phyloP scores from a whole-genome alignment of 1,140 invertebrate species.

The Pseudomyrmex pallidus region DNA sequence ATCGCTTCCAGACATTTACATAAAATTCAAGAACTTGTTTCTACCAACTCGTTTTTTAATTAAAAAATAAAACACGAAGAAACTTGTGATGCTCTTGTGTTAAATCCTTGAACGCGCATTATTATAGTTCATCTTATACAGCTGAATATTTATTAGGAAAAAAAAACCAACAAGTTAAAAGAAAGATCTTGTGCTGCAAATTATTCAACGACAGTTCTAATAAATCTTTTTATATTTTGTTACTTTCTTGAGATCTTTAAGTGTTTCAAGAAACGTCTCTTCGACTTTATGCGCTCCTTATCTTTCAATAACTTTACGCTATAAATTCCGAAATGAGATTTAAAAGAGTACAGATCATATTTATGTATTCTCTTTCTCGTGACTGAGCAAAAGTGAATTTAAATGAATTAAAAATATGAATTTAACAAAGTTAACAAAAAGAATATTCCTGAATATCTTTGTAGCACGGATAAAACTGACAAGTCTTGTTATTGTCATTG shows the following conservation, averaged over 20 bases:
- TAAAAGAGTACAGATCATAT: too few relatives aligned
- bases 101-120: slow-evolving; percentile 4
- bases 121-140: neutral
- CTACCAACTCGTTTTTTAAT: neutral
- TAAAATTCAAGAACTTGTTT: neutral
- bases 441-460: too few relatives aligned
- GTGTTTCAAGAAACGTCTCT: neutral
- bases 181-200: neutral
- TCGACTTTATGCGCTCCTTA: neutral
- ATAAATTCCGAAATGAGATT: neutral
- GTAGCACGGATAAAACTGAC: too few relatives aligned
- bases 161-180: neutral
- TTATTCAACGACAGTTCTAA: neutral
- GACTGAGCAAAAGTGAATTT: too few relatives aligned
- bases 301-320: neutral
- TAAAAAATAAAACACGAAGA: neutral
- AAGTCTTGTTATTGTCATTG: too few relatives aligned
- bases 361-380: too few relatives aligned
- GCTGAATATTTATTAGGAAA: neutral
- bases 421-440: too few relatives aligned
- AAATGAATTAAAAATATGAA: too few relatives aligned
- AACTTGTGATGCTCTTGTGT: neutral
- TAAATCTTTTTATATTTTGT: neutral
- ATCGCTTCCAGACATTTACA: too few relatives aligned
- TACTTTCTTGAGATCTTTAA: slow-evolving; percentile 9